phyloP scores from a whole-genome alignment of 2,888 invertebrate species.

The Tolmerus cingulatus region DNA sequence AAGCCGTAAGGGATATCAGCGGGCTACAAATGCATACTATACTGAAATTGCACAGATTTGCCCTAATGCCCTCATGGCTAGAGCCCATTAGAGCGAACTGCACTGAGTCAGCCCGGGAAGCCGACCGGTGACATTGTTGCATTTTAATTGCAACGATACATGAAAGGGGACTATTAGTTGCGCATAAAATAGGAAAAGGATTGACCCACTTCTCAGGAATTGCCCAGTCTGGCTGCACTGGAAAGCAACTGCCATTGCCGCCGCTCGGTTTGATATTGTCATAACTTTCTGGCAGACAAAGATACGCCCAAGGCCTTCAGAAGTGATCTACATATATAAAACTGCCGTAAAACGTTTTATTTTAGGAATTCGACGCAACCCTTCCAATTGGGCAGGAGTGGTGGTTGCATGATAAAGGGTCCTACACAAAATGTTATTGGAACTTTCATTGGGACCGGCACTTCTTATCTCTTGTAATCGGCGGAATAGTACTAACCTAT shows the following conservation, averaged over 20 bases:
- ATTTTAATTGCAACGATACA: conserved; percentile 9
- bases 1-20: conserved; percentile 4
- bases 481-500: not conserved
- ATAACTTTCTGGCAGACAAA: not conserved
- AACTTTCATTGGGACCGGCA: not conserved
- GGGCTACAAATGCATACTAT: conserved; percentile 2
- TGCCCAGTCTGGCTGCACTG: not conserved
- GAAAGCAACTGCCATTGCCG: not conserved
- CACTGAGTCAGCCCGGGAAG: not conserved
- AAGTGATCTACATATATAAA: not conserved
- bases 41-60: not conserved
- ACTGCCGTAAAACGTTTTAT: not conserved
- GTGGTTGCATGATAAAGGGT: not conserved
- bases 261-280: not conserved
- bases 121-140: conserved; percentile 7
- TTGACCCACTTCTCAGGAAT: not conserved
- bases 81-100: not conserved
- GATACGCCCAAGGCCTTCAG: not conserved
- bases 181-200: not conserved
- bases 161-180: not conserved
- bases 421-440: not conserved
- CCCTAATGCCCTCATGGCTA: not conserved
- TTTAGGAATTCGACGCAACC: not conserved
- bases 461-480: not conserved
- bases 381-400: not conserved